phyloP scores from a whole-genome alignment of 2,888 invertebrate species.

The Cheilosia variabilis region DNA sequence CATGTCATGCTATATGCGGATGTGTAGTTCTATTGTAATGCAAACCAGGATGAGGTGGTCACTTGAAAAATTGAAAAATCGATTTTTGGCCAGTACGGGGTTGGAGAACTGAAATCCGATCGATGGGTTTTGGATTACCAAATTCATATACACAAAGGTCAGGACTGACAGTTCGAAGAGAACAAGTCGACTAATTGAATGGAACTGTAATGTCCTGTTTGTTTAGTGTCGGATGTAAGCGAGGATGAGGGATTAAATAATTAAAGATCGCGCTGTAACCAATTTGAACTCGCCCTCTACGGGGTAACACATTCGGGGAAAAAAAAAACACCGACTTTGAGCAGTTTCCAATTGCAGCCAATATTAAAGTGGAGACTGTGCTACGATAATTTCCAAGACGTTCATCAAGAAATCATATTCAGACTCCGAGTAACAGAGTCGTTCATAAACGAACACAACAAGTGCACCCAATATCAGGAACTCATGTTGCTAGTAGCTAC shows the following conservation, averaged over 20 bases:
- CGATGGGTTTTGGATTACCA: conserved; percentile 31
- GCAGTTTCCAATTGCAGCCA: too few species aligned
- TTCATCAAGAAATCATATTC: too few species aligned
- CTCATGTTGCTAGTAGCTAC: too few species aligned
- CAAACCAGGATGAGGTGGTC: conserved; percentile 42
- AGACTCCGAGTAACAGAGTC: background rate
- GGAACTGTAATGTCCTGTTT: conserved; percentile 43
- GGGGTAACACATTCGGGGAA: too few species aligned
- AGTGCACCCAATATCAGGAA: background rate
- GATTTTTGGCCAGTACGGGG: conserved; percentile 8
- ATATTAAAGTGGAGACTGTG: too few species aligned
- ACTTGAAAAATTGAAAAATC: conserved; percentile 58
- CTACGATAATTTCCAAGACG: too few species aligned
- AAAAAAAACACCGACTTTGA: too few species aligned
- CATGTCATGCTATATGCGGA: conserved; percentile 23
- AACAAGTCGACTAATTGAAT: conserved; percentile 41
- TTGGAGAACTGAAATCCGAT: conserved; percentile 45
- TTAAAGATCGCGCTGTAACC: background rate
- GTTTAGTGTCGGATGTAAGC: conserved; percentile 31
- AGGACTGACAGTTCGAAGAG: conserved; percentile 48
- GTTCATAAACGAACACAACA: background rate
- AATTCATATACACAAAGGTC: background rate
- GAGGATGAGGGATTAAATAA: background rate
- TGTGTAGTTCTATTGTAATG: conserved; percentile 20
- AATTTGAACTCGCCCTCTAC: background rate